Percentiles rank a stretch among this genome's conserved stretches.
These are phyloP conservation scores for Plecotus auritus DNA, from an alignment of 2,113 vertebrate genomes.

Conservation along the genomic window DNA sequence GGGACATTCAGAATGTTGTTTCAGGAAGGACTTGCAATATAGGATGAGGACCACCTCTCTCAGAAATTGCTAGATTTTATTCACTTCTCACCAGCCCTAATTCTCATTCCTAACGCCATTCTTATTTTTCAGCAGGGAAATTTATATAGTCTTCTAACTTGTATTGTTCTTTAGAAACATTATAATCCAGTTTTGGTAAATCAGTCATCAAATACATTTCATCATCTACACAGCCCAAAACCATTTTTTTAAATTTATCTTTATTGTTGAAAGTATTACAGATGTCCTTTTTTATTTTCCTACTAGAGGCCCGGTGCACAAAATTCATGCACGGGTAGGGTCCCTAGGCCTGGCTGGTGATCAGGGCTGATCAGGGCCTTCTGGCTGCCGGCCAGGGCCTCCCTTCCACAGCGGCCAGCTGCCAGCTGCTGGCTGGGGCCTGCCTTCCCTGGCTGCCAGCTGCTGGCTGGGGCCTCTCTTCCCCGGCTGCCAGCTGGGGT, in stretches of 20 bases:
- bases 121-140: neutral
- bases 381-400: no score
- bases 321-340: no score
- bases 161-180: neutral
- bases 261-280: no score
- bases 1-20: neutral
- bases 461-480: no score
- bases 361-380: no score
- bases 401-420: no score
- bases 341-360: no score
- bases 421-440: no score
- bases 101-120: neutral
- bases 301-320: no score
- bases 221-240: neutral
- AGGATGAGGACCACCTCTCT: neutral
- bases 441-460: no score
- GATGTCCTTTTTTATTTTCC: no score
- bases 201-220: neutral
- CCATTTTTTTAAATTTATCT: neutral
- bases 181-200: neutral
- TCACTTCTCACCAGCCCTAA: neutral
- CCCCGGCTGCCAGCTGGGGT: no score
- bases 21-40: neutral
- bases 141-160: neutral
- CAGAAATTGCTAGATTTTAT: neutral